Base-by-base conservation (phyloP, 2,113 vertebrate species). In the Ascaphus truei region DNA sequence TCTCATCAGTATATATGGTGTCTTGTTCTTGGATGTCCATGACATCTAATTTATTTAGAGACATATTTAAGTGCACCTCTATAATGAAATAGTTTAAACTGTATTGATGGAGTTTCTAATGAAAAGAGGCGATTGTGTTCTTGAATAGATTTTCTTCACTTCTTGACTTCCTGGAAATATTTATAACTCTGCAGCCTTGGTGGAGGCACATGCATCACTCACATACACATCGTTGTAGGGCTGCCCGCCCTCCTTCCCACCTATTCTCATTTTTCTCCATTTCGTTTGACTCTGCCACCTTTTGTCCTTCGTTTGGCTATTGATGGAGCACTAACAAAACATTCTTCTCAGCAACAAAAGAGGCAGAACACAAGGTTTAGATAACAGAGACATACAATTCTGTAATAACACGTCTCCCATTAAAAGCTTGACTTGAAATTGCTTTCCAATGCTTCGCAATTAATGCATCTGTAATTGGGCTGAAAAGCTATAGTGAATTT, bases 281-380 rank as follows among this genome's bases (percentile, higher is more conserved):
- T 37, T 61, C 7, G 18, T 26, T 48, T 15, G 41, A 3, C 20
- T 51, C 1, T 16, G 22, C 9, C 41, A n/a, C 31, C 62, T 55
- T 51, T 55, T 66, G 62, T 66, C 63, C 43, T 30, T 13, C 26
- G 20, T 34, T 39, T 65, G 23, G 4, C 34, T 66, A 66, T 66
- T 43, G 51, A 66, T 34, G 27, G 50, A 55, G 29, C 52, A 20
- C 16, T 53, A 50, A 53, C 30, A 51, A 66, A 66, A 33, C 50
- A 34, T 43, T 52, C 27, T 5, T 55, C 30, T 41, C 20, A 43
- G n/a, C 41, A 29, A 66, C 63, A 66, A 66, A 41, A 26, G 34
- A 53, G 30, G 34, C n/a, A 41, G n/a, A 66, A 55, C 5, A 8
- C 18, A n/a, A 25, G 20, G 36, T 23, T 66, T 43, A 39, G 50